Base-by-base conservation (phyloP, 2,888 invertebrate genomes). In the Cosmorhoe ocellata region DNA sequence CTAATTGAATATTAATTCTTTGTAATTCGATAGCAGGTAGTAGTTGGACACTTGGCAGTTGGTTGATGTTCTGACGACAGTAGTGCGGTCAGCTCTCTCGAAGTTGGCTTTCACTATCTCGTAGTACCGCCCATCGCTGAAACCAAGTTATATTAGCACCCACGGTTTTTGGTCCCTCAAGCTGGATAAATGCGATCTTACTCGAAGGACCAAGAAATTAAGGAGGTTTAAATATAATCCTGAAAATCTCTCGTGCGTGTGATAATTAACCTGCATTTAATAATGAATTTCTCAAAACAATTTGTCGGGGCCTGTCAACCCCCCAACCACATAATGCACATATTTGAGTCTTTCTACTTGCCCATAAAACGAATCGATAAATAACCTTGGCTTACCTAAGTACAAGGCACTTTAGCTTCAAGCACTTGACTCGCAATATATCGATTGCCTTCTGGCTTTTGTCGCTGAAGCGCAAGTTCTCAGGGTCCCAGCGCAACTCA, bases 361-460 rank as follows among this genome's bases (percentile, higher is more conserved):
- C 24, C 7, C 24, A 7, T 4, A 36, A 36, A 43, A 33, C 7
- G 9, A n/a, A 34, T 14, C 33, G 26, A 31, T 18, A n/a, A 26
- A 7, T 22, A 27, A 24, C 5, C 1, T 37, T 5, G 9, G 14
- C 69, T 67, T 28, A 97, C 97, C 96, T 98, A 33, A 99, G 92
- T 10, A 98, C 97, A 59, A 99, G 93, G 69, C 98, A 98, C 64
- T 95, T 94, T 40, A 99, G 91, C 77, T 98, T 96, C 0, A 98
- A 92, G 71, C 99, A 99, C 74, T 97, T 97, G 33, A 99, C 97
- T 36, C 99, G 94, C 56, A 99, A 91, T 38, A 98, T 96, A 82
- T 99, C 99, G 63, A 99, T 99, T 33, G 99, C 99, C 82, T 99
- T 99, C 84, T 99, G 99, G 75, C 99, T 99, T 87, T 99, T 99